phyloP scores from a whole-genome alignment of 2,888 invertebrate species.

The Phortica magna region DNA sequence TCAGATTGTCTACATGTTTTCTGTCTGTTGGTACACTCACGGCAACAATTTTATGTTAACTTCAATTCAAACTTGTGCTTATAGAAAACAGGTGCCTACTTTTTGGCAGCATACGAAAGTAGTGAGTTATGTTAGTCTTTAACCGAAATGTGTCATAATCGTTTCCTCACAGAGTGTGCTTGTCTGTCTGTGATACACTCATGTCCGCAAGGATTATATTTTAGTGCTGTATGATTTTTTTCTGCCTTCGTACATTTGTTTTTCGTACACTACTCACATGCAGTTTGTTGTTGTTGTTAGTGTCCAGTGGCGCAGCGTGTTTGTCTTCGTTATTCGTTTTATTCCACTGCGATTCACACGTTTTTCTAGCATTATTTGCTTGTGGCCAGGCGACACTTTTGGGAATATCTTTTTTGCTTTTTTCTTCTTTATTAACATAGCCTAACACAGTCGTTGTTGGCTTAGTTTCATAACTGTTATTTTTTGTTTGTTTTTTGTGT shows the following conservation, averaged over 20 bases:
- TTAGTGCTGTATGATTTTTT: slow-evolving; percentile 18
- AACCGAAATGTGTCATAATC: neutral
- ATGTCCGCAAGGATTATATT: slow-evolving; percentile 30
- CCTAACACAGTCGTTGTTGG: neutral
- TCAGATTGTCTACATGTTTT: slow-evolving; percentile 3
- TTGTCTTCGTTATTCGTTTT: slow-evolving; percentile 11
- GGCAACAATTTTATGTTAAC: no score
- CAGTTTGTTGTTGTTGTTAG: slow-evolving; percentile 13
- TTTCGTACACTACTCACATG: neutral
- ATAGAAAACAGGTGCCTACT: no score
- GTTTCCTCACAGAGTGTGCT: neutral
- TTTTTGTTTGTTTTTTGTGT: neutral
- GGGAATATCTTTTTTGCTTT: neutral
- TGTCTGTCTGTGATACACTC: slow-evolving; percentile 11
- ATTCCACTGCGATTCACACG: slow-evolving; percentile 33
- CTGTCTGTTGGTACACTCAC: neutral
- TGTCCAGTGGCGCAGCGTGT: neutral
- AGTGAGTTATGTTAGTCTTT: no score
- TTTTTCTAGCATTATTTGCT: slow-evolving; percentile 29
- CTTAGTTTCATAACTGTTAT: neutral
- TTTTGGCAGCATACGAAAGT: neutral
- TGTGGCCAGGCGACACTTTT: slow-evolving; percentile 23
- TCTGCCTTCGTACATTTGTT: neutral
- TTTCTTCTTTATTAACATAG: no score
- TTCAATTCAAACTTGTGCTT: no score